Base-by-base conservation (phyloP, 2,113 vertebrate genomes). In the Campylomormyrus numenius region DNA sequence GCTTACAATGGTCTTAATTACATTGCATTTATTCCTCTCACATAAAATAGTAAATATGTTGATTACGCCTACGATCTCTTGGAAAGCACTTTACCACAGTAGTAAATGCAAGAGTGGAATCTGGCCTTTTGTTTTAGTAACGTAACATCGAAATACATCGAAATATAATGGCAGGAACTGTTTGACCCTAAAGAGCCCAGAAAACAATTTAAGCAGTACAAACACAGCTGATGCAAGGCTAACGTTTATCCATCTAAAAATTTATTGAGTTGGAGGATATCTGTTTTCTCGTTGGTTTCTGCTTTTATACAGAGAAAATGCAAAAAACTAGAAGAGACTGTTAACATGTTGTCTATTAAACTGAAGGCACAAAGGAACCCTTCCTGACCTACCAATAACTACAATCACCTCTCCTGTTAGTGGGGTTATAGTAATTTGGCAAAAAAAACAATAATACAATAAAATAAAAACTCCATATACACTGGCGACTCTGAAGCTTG, bases 271-370 rank as follows among this genome's bases (percentile, higher is more conserved):
- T 42, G 87, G 24, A 88, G 56, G 49, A 56, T 56, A 27, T 31
- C 48, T 87, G 21, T 31, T 94, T 92, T 93, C 92, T 91, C 91
- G 91, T 91, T 91, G 91, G 92, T 92, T 90, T 87, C 62, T 70
- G 89, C 92, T 88, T 94, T 94, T 94, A 92, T 94, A 94, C 92
- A 95, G 94, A 94, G 93, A 86, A 93, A 53, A 58, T 88, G 89
- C 89, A 91, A 91, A 66, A 91, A 80, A 90, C 89, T 92, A 91
- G 90, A 88, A 62, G 74, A 84, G 90, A 91, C 90, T 91, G 92
- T 92, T 94, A 90, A 83, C 92, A 91, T 90, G 83, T 48, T 42
- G 74, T 80, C 4, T 13, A 80, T 80, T 80, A 80, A 80, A 77
- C 70, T 39, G 70, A 91, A 92, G 42, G 92, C 94, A 92, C 93